Percentiles rank a stretch among this genome's conserved stretches.
Conservation (phyloP, 2,888 invertebrate species). For the Ormyrus pomaceus region DNA sequence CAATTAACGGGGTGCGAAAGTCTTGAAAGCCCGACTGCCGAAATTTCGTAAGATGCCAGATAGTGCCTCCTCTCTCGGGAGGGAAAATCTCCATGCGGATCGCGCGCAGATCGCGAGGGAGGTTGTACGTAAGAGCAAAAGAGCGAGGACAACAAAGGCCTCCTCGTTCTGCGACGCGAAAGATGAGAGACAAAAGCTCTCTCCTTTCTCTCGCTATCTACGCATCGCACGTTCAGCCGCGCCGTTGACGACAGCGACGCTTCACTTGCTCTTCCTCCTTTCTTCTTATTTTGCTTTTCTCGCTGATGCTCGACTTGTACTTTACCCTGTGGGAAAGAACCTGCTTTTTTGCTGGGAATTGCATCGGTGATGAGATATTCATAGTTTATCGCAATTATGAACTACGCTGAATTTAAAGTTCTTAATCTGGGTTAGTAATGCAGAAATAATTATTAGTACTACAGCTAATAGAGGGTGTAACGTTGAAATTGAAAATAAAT, state of each 20-base stretch:
- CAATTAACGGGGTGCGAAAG: conserved; percentile 55
- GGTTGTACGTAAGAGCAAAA: conserved; percentile 3
- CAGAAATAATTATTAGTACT: too few relatives aligned
- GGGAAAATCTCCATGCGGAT: conserved; percentile 50
- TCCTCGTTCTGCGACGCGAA: conserved; percentile 58
- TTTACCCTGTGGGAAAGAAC: too few relatives aligned
- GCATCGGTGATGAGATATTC: too few relatives aligned
- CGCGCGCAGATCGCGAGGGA: conserved; percentile 40
- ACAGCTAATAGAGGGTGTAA: too few relatives aligned
- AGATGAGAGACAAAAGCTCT: conserved; percentile 65
- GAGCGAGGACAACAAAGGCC: conserved; percentile 60
- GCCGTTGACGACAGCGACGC: conserved; percentile 8
- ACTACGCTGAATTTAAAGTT: too few relatives aligned
- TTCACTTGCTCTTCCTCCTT: conserved; percentile 40
- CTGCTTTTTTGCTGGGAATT: too few relatives aligned
- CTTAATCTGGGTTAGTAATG: too few relatives aligned
- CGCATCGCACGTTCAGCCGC: conserved; percentile 49
- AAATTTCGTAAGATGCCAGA: conserved; percentile 48
- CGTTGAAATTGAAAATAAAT: too few relatives aligned
- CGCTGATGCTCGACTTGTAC: too few relatives aligned
- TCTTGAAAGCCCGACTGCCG: conserved; percentile 26
- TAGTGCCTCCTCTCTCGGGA: not conserved
- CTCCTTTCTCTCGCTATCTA: conserved; percentile 38
- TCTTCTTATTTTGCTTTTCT: conserved; percentile 18
- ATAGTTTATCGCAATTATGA: too few relatives aligned